Percentiles rank a stretch among this genome's conserved stretches.
Conservation (phyloP, 2,888 invertebrate species). For the Campoplex capitator region DNA sequence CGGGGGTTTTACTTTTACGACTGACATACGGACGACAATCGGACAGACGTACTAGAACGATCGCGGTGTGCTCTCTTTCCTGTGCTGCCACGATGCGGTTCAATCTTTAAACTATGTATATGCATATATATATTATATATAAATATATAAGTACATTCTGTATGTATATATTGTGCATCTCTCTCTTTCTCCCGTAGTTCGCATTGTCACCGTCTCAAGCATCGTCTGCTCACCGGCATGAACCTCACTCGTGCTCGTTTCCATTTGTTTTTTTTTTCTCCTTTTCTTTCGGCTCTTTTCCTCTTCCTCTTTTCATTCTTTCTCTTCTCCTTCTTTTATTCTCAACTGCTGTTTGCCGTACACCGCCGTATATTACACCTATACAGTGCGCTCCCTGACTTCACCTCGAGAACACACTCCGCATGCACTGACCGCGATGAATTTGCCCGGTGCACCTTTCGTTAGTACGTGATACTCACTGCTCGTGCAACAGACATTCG, state of each 20-base stretch:
- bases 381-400: slow-evolving; percentile 22
- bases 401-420: slow-evolving; percentile 39
- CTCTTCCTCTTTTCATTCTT: slow-evolving; percentile 1
- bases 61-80: slow-evolving; percentile 36
- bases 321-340: slow-evolving; percentile 13
- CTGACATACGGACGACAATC: slow-evolving; percentile 73
- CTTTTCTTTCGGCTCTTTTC: slow-evolving; percentile 17
- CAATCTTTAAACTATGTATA: slow-evolving; percentile 37
- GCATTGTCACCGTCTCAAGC: slow-evolving; percentile 48
- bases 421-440: slow-evolving; percentile 53
- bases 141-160: neutral
- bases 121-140: neutral
- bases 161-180: neutral
- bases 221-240: slow-evolving; percentile 53
- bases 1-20: slow-evolving; percentile 71
- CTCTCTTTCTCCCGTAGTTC: slow-evolving; percentile 37
- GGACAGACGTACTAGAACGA: slow-evolving; percentile 70
- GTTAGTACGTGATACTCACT: slow-evolving; percentile 46
- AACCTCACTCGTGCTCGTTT: slow-evolving; percentile 45
- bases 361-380: slow-evolving; percentile 26
- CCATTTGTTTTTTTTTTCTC: neutral
- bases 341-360: slow-evolving; percentile 15
- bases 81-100: slow-evolving; percentile 34
- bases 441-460: slow-evolving; percentile 56
- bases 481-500: slow-evolving; percentile 39